phyloP scores from a whole-genome alignment of 2,797 vertebrate species.

The Malacoctenus gilli region DNA sequence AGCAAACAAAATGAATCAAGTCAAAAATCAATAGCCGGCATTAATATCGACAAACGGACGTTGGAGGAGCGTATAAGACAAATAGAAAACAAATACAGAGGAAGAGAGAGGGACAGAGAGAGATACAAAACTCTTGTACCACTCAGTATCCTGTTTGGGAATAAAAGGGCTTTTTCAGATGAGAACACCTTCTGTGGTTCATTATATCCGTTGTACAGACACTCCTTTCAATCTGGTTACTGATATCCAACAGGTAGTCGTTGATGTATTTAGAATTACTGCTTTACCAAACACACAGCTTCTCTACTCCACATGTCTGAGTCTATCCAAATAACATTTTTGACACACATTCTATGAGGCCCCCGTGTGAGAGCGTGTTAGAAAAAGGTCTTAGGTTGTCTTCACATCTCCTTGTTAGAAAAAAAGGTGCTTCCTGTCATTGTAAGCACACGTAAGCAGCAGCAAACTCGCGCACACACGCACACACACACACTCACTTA shows the following conservation, averaged over 20 bases:
- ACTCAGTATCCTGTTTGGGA: constrained; percentile 12
- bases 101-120: constrained; percentile 29
- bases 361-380: constrained; percentile 53
- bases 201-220: constrained; percentile 25
- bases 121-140: too few species aligned
- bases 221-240: constrained; percentile 37
- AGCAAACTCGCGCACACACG: constrained; percentile 26
- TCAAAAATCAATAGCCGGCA: constrained; percentile 16
- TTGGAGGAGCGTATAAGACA: constrained; percentile 7
- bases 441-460: constrained; percentile 55
- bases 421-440: constrained; percentile 66
- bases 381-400: constrained; percentile 72
- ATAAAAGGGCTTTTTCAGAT: constrained; percentile 13
- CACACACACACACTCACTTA: constrained; percentile 10
- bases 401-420: constrained; percentile 69
- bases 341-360: constrained; percentile 65
- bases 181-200: constrained; percentile 11
- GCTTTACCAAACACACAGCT: constrained; percentile 47
- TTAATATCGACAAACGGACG: constrained; percentile 1
- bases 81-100: constrained; percentile 10
- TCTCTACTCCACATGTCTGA: constrained; percentile 43
- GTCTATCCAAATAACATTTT: constrained; percentile 53
- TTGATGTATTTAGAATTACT: constrained; percentile 45
- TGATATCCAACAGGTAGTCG: constrained; percentile 59
- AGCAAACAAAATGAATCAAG: constrained; percentile 4